phyloP scores from a whole-genome alignment of 2,888 invertebrate species.

The Notodromas monacha region DNA sequence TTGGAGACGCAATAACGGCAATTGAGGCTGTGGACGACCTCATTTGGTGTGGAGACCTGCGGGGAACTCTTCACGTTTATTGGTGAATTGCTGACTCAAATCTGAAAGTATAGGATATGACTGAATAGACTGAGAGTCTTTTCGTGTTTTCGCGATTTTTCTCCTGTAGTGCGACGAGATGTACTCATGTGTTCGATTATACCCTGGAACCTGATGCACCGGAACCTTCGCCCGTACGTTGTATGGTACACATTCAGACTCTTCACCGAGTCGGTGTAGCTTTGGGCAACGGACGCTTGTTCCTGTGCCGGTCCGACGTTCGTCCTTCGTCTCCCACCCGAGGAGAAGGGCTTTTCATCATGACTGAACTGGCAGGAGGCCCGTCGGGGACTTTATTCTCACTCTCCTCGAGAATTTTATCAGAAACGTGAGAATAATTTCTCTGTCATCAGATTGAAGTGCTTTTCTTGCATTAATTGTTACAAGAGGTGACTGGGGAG shows the following conservation, averaged over 20 bases:
- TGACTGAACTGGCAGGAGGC: constrained; percentile 31
- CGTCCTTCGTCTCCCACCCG: constrained; percentile 25
- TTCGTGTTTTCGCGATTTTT: too few relatives aligned
- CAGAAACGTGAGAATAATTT: too few relatives aligned
- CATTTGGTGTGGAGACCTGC: background rate
- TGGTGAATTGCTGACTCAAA: constrained; percentile 13
- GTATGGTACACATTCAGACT: constrained; percentile 28
- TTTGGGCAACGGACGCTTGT: constrained; percentile 37
- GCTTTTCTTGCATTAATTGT: too few relatives aligned
- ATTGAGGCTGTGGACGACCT: background rate
- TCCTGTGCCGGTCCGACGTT: constrained; percentile 27
- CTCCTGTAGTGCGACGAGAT: constrained; percentile 24
- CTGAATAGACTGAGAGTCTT: too few relatives aligned
- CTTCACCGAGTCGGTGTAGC: constrained; percentile 46
- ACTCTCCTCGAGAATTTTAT: too few relatives aligned
- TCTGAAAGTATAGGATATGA: too few relatives aligned
- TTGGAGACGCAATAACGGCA: background rate
- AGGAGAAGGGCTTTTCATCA: constrained; percentile 38
- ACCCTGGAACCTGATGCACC: constrained; percentile 31
- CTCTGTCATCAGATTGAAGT: too few relatives aligned
- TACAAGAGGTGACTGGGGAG: too few relatives aligned
- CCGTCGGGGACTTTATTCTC: constrained; percentile 17
- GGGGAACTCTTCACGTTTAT: background rate
- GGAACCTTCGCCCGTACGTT: constrained; percentile 24
- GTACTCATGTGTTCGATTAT: constrained; percentile 26